A percentile compares a stretch with the other conserved stretches of the same genome.
These are phyloP conservation scores for Gymnogyps californianus DNA, from an alignment of 2,113 vertebrate genomes.

Conservation along the genomic window DNA sequence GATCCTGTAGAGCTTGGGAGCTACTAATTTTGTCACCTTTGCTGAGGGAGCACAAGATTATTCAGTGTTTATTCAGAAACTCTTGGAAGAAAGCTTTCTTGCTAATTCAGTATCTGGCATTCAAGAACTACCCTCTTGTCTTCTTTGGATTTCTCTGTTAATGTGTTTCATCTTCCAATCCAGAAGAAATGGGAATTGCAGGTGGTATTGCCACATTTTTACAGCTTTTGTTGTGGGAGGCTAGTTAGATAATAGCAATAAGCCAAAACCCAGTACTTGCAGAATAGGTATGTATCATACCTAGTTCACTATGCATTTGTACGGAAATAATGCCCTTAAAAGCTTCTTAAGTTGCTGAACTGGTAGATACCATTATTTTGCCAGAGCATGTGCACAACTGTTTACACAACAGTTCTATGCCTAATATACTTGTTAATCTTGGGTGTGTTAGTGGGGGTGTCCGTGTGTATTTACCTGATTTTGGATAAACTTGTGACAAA, in stretches of 20 bases:
- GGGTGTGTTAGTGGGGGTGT: background rate
- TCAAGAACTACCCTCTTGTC: background rate
- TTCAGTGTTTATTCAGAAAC: background rate
- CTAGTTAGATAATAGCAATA: background rate
- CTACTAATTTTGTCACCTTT: background rate
- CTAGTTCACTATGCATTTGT: background rate
- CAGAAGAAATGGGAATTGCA: background rate
- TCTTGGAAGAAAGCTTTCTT: background rate
- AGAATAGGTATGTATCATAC: background rate
- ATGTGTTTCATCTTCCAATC: background rate
- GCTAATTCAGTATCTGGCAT: background rate
- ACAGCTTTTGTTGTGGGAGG: background rate
- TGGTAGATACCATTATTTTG: background rate
- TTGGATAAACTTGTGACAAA: background rate
- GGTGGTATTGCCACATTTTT: background rate
- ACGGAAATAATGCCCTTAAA: background rate
- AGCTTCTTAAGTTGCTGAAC: background rate
- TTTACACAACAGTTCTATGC: background rate
- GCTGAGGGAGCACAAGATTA: background rate
- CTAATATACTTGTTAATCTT: background rate
- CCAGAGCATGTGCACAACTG: background rate
- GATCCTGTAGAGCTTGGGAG: background rate
- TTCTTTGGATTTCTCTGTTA: background rate
- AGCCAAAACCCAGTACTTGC: background rate
- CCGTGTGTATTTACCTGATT: background rate